Evolutionary conservation across 1,140 invertebrate genomes (phyloP), one percentile per base, ranked within the genome.

Genomic region (Grapholita molesta): DNA sequence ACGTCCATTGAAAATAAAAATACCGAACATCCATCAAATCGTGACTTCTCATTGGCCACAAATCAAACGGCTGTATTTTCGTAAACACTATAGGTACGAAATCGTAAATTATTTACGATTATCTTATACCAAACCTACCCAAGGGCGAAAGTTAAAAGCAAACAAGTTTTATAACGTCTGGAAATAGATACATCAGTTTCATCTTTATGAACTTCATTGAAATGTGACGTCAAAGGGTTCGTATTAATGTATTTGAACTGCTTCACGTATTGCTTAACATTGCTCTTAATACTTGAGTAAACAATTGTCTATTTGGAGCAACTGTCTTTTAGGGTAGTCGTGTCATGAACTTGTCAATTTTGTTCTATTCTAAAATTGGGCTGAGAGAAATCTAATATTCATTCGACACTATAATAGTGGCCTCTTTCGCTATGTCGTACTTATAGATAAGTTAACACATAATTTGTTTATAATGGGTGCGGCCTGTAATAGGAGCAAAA

Each of bases 101-200:
- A 68, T 71, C 74, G 74, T 76, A 83, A 82, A 80, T 79, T 69
- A 74, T 83, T 79, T 80, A 78, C 70, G 67, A 75, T 71, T 66
- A 78, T 73, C 68, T 57, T 72, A 64, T 61, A 72, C 72, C 68
- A 77, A 80, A 77, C 78, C 79, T 81, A 78, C 70, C 72, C 84
- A 88, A 86, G 83, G 85, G 75, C 83, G 70, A 70, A 73, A 78
- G 76, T 80, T 77, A 74, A 78, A 81, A 76, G 71, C 72, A 85
- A 85, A 84, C 80, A 83, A 77, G 33, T 81, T 82, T 85, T 83
- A 85, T 75, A 78, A 71, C 73, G 38, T 72, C 77, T 78, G 64
- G 67, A 78, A 82, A 84, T 84, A 84, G 74, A 77, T 71, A 72
- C 66, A 73, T 83, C 79, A 82, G 76, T 85, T 82, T 78, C 68